Evolutionary conservation across 2,888 invertebrate genomes (phyloP).

Genomic region (Muscina levida): DNA sequence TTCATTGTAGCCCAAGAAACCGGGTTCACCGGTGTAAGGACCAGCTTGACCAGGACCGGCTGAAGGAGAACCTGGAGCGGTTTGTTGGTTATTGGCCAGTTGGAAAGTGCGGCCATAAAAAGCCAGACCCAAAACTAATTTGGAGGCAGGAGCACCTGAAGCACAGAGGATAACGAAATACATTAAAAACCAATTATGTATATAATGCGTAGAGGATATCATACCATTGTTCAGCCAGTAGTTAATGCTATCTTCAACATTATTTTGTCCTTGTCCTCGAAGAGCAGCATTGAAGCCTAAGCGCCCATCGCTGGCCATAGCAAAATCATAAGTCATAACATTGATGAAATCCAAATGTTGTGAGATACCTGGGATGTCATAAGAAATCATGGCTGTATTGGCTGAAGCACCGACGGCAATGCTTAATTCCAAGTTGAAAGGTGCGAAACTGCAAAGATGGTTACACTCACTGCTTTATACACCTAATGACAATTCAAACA

Average conservation of each 20-base stretch:
- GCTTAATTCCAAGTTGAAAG: slow-evolving; percentile 83
- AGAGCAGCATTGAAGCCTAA: slow-evolving; percentile 72
- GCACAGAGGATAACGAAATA: neutral
- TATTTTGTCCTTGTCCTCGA: slow-evolving; percentile 82
- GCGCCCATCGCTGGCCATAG: slow-evolving; percentile 66
- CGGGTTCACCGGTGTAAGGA: slow-evolving; percentile 83
- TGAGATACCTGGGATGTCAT: slow-evolving; percentile 71
- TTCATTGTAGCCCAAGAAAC: slow-evolving; percentile 87
- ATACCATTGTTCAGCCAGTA: slow-evolving; percentile 90
- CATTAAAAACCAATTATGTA: no score
- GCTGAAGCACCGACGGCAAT: slow-evolving; percentile 81
- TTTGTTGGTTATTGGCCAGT: slow-evolving; percentile 78
- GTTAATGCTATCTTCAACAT: slow-evolving; percentile 90
- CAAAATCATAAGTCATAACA: slow-evolving; percentile 74
- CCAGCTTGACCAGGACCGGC: slow-evolving; percentile 78
- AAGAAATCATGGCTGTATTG: slow-evolving; percentile 68
- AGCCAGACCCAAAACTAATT: slow-evolving; percentile 86
- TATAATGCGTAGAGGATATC: slow-evolving; percentile 1
- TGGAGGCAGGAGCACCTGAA: slow-evolving; percentile 82
- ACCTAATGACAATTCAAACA: neutral
- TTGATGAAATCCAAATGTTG: slow-evolving; percentile 72
- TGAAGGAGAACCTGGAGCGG: slow-evolving; percentile 17
- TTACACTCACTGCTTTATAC: neutral
- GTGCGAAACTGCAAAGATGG: slow-evolving; percentile 67
- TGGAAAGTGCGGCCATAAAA: slow-evolving; percentile 86